These are phyloP conservation scores for Drosophila hydei DNA, from an alignment of 1,140 invertebrate species.

Conservation along the genomic window DNA sequence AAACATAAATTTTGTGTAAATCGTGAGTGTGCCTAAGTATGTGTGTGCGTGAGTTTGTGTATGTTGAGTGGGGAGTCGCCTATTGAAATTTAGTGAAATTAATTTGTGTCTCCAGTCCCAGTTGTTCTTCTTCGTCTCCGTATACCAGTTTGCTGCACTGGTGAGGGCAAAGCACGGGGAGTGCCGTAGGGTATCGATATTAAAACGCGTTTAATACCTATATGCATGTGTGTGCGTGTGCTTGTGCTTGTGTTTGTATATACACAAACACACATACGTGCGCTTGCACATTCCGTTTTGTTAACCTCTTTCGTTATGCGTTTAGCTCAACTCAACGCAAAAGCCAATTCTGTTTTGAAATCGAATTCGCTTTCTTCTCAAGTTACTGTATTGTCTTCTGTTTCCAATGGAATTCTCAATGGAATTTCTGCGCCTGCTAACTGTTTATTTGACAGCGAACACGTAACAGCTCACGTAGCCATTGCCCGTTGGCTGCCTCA, in stretches of 20 bases:
- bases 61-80: conserved; percentile 22
- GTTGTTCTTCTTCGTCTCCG: conserved; percentile 38
- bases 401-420: conserved; percentile 68
- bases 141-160: conserved; percentile 62
- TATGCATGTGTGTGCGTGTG: background rate
- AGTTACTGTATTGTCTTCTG: conserved; percentile 29
- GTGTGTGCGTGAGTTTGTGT: conserved; percentile 7
- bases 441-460: conserved; percentile 29
- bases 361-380: conserved; percentile 78
- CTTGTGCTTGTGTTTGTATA: too few species aligned
- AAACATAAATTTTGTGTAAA: conserved; percentile 54
- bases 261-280: conserved; percentile 31
- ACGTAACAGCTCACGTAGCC: conserved; percentile 49
- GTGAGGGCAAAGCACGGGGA: conserved; percentile 11
- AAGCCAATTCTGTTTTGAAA: conserved; percentile 72
- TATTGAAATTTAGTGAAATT: conserved; percentile 62
- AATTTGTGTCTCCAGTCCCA: conserved; percentile 35
- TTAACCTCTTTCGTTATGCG: conserved; percentile 79
- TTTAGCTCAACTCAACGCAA: conserved; percentile 29
- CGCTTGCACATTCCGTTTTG: conserved; percentile 71
- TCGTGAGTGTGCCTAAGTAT: conserved; percentile 17
- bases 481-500: conserved; percentile 4
- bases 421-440: conserved; percentile 53
- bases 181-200: conserved; percentile 28
- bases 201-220: conserved; percentile 75